Percentiles rank a stretch among this genome's conserved stretches.
These are phyloP conservation scores for Petaurus breviceps DNA, from an alignment of 2,113 vertebrate genomes.

Conservation along the genomic window DNA sequence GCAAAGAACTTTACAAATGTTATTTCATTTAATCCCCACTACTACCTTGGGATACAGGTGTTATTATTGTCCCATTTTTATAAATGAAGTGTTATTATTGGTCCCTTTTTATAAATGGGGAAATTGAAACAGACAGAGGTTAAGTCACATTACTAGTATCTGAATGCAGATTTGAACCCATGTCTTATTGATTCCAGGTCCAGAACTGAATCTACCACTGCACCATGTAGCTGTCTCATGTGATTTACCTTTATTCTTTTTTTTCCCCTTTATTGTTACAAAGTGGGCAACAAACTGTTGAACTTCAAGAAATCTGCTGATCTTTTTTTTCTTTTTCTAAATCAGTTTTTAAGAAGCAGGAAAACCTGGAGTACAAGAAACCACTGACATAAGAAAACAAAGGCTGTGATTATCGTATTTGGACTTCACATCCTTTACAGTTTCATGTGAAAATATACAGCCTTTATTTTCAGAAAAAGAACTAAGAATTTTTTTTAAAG, in stretches of 20 bases:
- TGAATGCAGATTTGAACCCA: background rate
- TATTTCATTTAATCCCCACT: too few relatives aligned
- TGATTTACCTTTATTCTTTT: background rate
- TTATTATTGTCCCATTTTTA: too few relatives aligned
- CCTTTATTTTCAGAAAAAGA: background rate
- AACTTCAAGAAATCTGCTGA: conserved; percentile 5
- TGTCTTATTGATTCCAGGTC: background rate
- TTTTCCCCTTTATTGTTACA: conserved; percentile 10
- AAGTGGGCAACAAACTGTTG: conserved; percentile 17
- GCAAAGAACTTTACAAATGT: too few relatives aligned
- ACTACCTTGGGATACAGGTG: too few relatives aligned
- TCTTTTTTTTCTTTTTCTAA: background rate
- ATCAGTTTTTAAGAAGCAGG: background rate
- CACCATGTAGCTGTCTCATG: background rate
- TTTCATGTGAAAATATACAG: background rate
- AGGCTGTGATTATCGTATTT: background rate
- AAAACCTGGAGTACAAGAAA: background rate
- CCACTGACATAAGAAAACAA: background rate
- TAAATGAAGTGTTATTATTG: too few relatives aligned
- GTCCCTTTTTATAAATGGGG: too few relatives aligned
- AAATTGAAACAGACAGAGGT: too few relatives aligned
- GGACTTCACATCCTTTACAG: background rate
- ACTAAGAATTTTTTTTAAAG: background rate
- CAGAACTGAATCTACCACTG: background rate
- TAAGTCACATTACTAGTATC: too few relatives aligned